Evolutionary conservation across 2,113 vertebrate species (phyloP), one percentile per base, ranked within the genome.

Genomic region (Cercopithecus mona): DNA sequence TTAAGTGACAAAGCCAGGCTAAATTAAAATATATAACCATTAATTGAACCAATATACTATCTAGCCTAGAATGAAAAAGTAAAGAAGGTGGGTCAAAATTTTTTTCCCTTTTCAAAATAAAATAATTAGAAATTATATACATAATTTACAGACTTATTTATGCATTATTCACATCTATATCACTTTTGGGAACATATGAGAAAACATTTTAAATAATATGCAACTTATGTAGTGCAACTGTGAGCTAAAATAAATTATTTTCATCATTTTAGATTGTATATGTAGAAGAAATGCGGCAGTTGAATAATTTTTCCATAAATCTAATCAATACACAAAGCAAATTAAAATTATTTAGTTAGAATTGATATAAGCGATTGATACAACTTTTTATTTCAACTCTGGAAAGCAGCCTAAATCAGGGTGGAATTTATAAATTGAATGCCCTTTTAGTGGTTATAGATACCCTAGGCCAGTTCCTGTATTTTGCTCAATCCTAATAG

Each of bases 371-470:
- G 50, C 75, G 73, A 93, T 70, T 89, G 40, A 79, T 86, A 89
- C 75, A n/a, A 75, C 73, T 89, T 97, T 91, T 86, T 6, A 61
- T 93, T 94, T 92, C 87, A 97, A 90, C 11, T 8, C 30, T 96
- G 70, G 22, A 43, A 96, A 92, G 30, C 35, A 87, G 16, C 16
- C 18, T 92, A 38, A 86, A 35, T 92, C 73, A 48, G 38, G 32
- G 48, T 76, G 13, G 79, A 82, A 45, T 96, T 91, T 89, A 80
- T 73, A 73, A 80, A 79, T 10, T 78, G 82, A 88, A 89, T 88
- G 81, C 27, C 59, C 27, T 80, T 66, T 68, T 73, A 88, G 35
- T 59, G 12, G 30, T 3, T 50, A 11, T 45, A 88, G 25, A 20
- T 43, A 85, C 48, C 12, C 18, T 30, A 90, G 64, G 30, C 11